These are phyloP conservation scores for Notarius lentiginosus DNA, from an alignment of 2,113 vertebrate species.

Conservation along the genomic window DNA sequence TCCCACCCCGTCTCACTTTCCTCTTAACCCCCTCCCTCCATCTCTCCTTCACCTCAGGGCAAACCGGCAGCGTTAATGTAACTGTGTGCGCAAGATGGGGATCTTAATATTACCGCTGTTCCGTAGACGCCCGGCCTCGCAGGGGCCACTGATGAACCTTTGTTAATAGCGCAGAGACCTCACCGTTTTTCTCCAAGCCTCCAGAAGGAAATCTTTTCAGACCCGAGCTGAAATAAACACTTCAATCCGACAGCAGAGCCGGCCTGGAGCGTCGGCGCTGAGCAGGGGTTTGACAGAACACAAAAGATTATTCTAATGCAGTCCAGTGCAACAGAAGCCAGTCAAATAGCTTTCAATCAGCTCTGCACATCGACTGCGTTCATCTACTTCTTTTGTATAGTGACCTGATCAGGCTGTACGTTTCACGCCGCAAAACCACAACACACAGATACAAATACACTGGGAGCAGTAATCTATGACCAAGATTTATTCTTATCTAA, in stretches of 20 bases:
- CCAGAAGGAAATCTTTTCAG: neutral
- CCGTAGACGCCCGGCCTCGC: slow-evolving; percentile 28
- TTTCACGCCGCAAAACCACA: neutral
- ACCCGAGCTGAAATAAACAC: slow-evolving; percentile 19
- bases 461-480: neutral
- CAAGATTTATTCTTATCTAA: neutral
- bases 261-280: neutral
- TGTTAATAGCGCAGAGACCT: neutral
- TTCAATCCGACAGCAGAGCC: slow-evolving; percentile 3
- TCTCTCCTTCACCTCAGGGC: neutral
- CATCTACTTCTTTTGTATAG: neutral
- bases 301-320: neutral
- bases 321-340: neutral
- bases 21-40: neutral
- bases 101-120: slow-evolving; percentile 28
- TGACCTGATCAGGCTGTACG: neutral
- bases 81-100: neutral
- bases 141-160: slow-evolving; percentile 4
- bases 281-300: neutral
- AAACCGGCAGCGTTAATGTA: slow-evolving; percentile 29
- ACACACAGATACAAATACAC: neutral
- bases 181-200: neutral
- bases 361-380: neutral
- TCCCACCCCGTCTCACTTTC: neutral
- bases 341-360: neutral